phyloP scores from a whole-genome alignment of 2,797 vertebrate species.

The Brotogeris chrysoptera region DNA sequence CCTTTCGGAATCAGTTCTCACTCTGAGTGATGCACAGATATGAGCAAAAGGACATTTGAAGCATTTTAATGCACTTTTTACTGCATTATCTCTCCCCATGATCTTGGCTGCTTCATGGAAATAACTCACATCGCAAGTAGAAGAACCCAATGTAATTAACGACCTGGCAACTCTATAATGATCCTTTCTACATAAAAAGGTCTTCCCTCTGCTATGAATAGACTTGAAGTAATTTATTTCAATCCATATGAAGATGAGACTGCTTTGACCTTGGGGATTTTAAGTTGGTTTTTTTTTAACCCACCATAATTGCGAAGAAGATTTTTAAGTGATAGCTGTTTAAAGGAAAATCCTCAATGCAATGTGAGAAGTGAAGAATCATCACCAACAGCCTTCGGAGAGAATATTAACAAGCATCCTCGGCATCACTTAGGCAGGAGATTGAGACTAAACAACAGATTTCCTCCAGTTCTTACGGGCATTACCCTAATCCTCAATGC shows the following conservation, averaged over 20 bases:
- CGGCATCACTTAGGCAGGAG: neutral
- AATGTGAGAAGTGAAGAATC: neutral
- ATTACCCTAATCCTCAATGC: neutral
- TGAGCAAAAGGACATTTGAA: slow-evolving; percentile 69
- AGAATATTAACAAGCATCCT: neutral
- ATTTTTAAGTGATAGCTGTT: slow-evolving; percentile 37
- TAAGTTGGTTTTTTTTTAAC: neutral
- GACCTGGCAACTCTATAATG: slow-evolving; percentile 75
- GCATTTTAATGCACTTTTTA: slow-evolving; percentile 72
- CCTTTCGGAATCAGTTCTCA: slow-evolving; percentile 1
- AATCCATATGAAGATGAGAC: slow-evolving; percentile 60
- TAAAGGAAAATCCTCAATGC: neutral
- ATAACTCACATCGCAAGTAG: slow-evolving; percentile 63
- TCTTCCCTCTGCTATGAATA: slow-evolving; percentile 71
- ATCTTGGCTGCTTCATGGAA: slow-evolving; percentile 72
- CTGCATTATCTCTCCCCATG: slow-evolving; percentile 72
- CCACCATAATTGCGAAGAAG: slow-evolving; percentile 29
- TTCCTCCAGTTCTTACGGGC: neutral
- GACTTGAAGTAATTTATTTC: slow-evolving; percentile 68
- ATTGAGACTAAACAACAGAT: neutral
- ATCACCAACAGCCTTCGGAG: neutral
- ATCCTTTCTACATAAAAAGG: slow-evolving; percentile 76
- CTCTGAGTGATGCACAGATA: slow-evolving; percentile 42
- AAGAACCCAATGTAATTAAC: slow-evolving; percentile 78
- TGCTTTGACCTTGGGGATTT: slow-evolving; percentile 61